Evolutionary conservation across 2,113 vertebrate genomes (phyloP), one percentile per base, ranked within the genome.

Genomic region (Toxotes chatareus): DNA sequence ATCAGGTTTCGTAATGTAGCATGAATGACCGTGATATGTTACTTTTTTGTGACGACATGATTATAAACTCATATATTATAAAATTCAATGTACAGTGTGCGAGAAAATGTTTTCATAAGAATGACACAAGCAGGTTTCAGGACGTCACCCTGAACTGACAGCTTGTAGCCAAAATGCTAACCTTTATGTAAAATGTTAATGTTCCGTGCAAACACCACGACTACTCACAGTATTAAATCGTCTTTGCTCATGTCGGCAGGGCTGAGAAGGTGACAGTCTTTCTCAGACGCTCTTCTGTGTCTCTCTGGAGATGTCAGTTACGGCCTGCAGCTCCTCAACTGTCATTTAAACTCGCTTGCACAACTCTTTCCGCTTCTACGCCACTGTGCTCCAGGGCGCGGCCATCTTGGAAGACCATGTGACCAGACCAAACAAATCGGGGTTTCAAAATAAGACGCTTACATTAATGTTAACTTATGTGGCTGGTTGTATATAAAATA

Each of bases 191-290:
- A n/a, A 0, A 1, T 6, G 8, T 8, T 8, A 2, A 3, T 0
- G 17, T 44, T 13, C 1, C 1, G 7, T 9, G 66, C 49, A 38
- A 23, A 14, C 51, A 42, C 36, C 27, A 7, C 16, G 1, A 7
- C 3, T 72, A 94, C 94, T 94, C 34, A 96, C 95, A 95, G 87
- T 59, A 93, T 94, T 1, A 94, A 42, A 34, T 61, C 80, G 88
- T 89, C 87, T 32, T 94, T 93, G 67, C 93, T 93, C 95, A 96
- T 95, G 76, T 71, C 76, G 44, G n/a, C 53, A 7, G 60, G 14
- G 13, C 8, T 72, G 34, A 63, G 11, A 60, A 75, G 42, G 51
- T 4, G 19, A 11, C 12, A 23, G 19, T 13, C 6, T 68, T 34
- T 67, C 27, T 69, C 56, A 40, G 38, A 61, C 21, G 63, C 51